Evolutionary conservation across 2,113 vertebrate genomes (phyloP), one percentile per base, ranked within the genome.

Genomic region (Percopsis transmontana): DNA sequence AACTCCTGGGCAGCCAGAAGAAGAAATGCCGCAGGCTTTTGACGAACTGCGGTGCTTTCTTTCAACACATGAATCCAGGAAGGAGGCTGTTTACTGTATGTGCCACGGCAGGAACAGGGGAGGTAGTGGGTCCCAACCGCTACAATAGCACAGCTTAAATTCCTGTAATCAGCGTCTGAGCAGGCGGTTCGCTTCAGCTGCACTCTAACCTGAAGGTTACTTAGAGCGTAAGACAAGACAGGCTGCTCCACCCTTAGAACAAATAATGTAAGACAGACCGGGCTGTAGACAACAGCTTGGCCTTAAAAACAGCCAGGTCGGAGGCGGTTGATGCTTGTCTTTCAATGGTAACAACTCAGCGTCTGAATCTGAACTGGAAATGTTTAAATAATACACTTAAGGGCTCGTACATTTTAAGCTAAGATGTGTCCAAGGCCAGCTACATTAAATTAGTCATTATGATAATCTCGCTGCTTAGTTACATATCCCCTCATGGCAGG

Each of bases 1-100:
- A 83, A 89, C 86, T 88, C 85, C 58, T 75, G 87, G 80, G 85
- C 83, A 74, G 78, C 68, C 68, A 71, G 53, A 66, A 80, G 82
- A 79, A 76, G 79, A 24, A 58, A 60, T 15, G 81, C 82, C 82
- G 64, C 78, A 83, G 83, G 80, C 83, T 57, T 66, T 67, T 59
- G 62, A 65, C 76, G 68, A 68, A 59, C 64, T 70, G 63, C 68
- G 62, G 67, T 8, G 48, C 56, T 62, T 66, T 57, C 76, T 85
- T 70, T 86, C 86, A 79, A 85, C 66, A 74, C 21, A 69, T 70
- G 48, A 73, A 83, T 82, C 74, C 45, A 45, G 76, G 74, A 72
- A 89, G 71, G 65, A 44, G 33, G 70, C 70, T 84, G 72, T 89
- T 87, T 82, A 81, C 61, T 64, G 40, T 69, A 79, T 80, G 68